phyloP scores from a whole-genome alignment of 2,113 vertebrate genomes.

The Calidris pygmaea region DNA sequence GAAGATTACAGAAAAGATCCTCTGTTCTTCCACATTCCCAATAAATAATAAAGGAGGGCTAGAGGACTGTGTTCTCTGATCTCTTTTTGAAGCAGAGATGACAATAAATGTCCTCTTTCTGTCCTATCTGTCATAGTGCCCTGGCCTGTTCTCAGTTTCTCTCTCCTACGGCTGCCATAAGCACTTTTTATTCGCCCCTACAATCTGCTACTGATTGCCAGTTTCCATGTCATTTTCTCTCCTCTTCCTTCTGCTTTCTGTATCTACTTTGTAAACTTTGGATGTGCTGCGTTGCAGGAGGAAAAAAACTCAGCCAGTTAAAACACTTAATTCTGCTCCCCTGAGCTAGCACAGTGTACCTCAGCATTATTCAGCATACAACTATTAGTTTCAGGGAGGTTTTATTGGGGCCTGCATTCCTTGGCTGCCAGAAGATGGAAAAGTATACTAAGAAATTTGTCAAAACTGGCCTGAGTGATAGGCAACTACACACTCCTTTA shows the following conservation, averaged over 20 bases:
- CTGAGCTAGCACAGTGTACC: not conserved
- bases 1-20: not conserved
- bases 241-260: not conserved
- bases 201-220: not conserved
- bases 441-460: not conserved
- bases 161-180: not conserved
- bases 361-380: not conserved
- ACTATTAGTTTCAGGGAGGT: not conserved
- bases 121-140: not conserved
- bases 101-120: not conserved
- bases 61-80: not conserved
- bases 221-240: not conserved
- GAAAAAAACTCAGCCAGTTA: not conserved
- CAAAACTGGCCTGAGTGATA: not conserved
- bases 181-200: not conserved
- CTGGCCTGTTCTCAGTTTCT: not conserved
- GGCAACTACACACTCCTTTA: not conserved
- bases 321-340: not conserved
- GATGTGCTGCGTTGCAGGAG: not conserved
- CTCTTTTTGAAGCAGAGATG: not conserved
- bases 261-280: not conserved
- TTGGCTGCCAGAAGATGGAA: not conserved
- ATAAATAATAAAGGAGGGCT: not conserved
- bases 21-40: not conserved
- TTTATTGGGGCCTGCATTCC: not conserved